A percentile compares a stretch with the other conserved stretches of the same genome.
phyloP scores from a whole-genome alignment of 92 coral and sea anemone genomes.

The Parazoanthus darwini region DNA sequence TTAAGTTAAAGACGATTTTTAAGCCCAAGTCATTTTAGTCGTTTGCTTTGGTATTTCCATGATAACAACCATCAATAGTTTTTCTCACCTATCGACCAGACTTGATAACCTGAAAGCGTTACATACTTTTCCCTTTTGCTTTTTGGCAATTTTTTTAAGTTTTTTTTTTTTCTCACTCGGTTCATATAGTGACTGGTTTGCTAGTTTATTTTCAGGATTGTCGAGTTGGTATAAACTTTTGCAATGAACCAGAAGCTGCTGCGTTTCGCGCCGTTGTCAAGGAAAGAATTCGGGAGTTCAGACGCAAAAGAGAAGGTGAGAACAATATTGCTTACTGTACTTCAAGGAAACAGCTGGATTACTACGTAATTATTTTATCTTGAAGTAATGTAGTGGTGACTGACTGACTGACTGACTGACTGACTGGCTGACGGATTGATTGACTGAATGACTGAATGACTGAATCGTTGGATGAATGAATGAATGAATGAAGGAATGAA shows the following conservation, averaged over 20 bases:
- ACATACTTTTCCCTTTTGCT: neutral
- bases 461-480: too few relatives aligned
- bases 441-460: neutral
- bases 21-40: too few relatives aligned
- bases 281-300: conserved; percentile 88
- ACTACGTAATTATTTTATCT: too few relatives aligned
- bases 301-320: conserved; percentile 82
- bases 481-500: too few relatives aligned
- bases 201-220: conserved; percentile 63
- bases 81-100: too few relatives aligned
- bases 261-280: conserved; percentile 83
- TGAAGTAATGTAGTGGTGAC: too few relatives aligned
- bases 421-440: too few relatives aligned
- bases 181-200: neutral
- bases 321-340: neutral
- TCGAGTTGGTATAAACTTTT: conserved; percentile 90
- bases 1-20: too few relatives aligned
- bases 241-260: conserved; percentile 78
- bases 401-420: too few relatives aligned
- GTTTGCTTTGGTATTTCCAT: too few relatives aligned
- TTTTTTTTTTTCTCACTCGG: neutral
- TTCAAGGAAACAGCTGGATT: neutral
- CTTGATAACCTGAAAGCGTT: too few relatives aligned
- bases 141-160: neutral
- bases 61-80: too few relatives aligned